Evolutionary conservation across 2,113 vertebrate genomes (phyloP).

Genomic region (Raja brachyura): DNA sequence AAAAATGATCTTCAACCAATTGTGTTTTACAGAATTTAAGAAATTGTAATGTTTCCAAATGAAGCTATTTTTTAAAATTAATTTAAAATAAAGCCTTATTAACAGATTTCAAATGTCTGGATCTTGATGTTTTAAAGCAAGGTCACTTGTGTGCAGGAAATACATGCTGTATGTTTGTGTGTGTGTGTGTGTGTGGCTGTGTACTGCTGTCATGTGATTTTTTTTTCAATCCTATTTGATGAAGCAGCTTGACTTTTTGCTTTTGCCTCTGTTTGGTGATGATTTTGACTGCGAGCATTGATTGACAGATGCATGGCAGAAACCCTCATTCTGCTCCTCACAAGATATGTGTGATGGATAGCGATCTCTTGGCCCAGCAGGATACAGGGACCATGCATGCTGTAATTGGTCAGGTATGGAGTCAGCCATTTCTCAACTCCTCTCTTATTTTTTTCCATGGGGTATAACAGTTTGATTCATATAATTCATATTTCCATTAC

Average conservation of each 20-base stretch:
- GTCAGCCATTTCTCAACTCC: conserved; percentile 78
- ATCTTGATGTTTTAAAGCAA: conserved; percentile 45
- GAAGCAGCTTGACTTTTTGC: conserved; percentile 70
- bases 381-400: conserved; percentile 72
- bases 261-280: conserved; percentile 65
- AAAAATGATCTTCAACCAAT: neutral
- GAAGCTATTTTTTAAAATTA: neutral
- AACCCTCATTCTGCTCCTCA: conserved; percentile 72
- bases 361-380: conserved; percentile 70
- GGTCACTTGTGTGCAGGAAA: conserved; percentile 74
- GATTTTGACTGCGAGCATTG: conserved; percentile 73
- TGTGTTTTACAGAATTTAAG: neutral
- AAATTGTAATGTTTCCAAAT: neutral
- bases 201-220: conserved; percentile 69
- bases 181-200: conserved; percentile 58
- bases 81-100: neutral
- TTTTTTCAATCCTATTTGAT: conserved; percentile 68
- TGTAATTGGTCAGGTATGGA: conserved; percentile 82
- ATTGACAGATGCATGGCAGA: conserved; percentile 78
- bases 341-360: conserved; percentile 77
- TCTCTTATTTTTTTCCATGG: conserved; percentile 57
- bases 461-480: conserved; percentile 71
- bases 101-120: neutral
- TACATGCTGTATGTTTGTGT: conserved; percentile 55
- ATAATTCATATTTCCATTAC: conserved; percentile 74